phyloP scores from a whole-genome alignment of 2,797 vertebrate genomes.

The Chelmon rostratus region DNA sequence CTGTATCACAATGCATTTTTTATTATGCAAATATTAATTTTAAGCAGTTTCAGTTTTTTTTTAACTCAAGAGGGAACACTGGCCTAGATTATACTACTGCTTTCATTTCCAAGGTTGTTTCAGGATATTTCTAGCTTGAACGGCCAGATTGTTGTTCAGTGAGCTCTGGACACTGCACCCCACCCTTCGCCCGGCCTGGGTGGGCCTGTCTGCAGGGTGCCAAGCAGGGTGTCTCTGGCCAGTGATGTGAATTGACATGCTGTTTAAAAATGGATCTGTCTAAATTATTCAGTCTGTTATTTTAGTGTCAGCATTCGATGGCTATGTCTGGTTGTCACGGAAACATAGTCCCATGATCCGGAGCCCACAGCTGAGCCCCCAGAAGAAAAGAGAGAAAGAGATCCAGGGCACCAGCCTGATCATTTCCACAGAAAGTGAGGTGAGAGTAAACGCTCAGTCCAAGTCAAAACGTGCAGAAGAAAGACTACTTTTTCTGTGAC shows the following conservation, averaged over 20 bases:
- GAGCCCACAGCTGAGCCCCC: constrained; percentile 70
- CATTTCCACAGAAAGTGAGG: constrained; percentile 59
- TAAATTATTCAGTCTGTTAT: constrained; percentile 87
- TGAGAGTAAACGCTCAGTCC: constrained; percentile 51
- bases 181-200: constrained; percentile 55
- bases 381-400: constrained; percentile 31
- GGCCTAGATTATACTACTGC: constrained; percentile 29
- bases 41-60: constrained; percentile 11
- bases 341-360: constrained; percentile 78
- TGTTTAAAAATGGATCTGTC: constrained; percentile 83
- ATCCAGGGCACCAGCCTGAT: constrained; percentile 37
- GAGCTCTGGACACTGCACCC: constrained; percentile 30
- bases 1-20: constrained; percentile 25
- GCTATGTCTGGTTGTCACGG: constrained; percentile 83
- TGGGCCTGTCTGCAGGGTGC: constrained; percentile 72
- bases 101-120: constrained; percentile 19
- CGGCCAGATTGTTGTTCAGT: constrained; percentile 41
- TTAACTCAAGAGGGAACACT: constrained; percentile 29
- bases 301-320: constrained; percentile 74
- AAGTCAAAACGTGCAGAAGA: constrained; percentile 16
- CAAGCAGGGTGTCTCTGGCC: constrained; percentile 69
- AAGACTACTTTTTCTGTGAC: constrained; percentile 32
- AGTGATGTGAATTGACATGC: constrained; percentile 79
- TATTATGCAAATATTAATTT: constrained; percentile 32
- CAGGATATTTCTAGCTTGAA: constrained; percentile 10